These are phyloP conservation scores for Macroglossus sobrinus DNA, from an alignment of 2,113 vertebrate species.

Conservation along the genomic window DNA sequence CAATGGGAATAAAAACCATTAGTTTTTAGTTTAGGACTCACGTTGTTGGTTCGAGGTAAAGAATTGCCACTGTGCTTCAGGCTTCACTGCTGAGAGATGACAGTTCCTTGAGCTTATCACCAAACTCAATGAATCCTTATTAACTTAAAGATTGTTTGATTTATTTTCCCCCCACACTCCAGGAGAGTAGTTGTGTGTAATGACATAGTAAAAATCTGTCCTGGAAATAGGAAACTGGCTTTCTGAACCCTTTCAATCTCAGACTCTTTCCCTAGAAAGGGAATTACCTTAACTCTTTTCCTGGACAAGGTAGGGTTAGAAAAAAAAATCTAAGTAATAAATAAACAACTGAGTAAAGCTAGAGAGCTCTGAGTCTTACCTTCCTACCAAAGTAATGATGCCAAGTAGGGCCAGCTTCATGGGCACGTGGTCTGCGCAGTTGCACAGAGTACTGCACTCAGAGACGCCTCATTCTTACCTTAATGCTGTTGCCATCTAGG, in stretches of 20 bases:
- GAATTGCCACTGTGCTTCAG: neutral
- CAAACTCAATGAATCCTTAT: neutral
- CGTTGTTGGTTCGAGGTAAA: neutral
- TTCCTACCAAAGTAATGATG: neutral
- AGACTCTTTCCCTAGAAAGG: neutral
- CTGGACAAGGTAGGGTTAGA: neutral
- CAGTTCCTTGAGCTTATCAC: neutral
- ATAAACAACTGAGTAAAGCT: neutral
- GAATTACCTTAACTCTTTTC: neutral
- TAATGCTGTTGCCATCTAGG: neutral
- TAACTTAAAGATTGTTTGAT: neutral
- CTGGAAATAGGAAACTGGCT: neutral
- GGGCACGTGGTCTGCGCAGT: accelerated
- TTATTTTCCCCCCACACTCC: neutral
- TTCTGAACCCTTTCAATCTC: neutral
- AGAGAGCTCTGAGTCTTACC: neutral
- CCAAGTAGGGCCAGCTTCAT: neutral
- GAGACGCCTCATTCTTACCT: neutral
- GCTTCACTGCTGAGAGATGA: neutral
- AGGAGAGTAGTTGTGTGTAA: neutral
- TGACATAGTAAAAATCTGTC: neutral
- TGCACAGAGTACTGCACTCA: neutral
- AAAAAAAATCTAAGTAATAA: neutral
- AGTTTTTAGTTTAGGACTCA: neutral
- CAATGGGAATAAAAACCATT: neutral